phyloP scores from a whole-genome alignment of 2,888 invertebrate species.

The Ectemnius cavifrons region DNA sequence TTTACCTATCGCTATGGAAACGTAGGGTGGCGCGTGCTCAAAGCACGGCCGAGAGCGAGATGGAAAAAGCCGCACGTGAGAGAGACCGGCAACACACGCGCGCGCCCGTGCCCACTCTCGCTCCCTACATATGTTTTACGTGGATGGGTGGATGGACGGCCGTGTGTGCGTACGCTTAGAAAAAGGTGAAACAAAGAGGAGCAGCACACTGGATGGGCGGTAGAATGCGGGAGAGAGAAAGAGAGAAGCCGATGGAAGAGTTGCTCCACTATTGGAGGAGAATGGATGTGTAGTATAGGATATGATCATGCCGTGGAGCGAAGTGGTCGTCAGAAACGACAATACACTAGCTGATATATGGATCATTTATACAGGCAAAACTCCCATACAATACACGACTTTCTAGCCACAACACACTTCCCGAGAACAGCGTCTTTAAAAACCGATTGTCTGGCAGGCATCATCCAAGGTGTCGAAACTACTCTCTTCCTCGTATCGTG shows the following conservation, averaged over 20 bases:
- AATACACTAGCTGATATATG: slow-evolving; percentile 70
- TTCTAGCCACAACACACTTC: slow-evolving; percentile 26
- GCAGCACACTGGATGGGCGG: slow-evolving; percentile 23
- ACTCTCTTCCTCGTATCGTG: too few species aligned
- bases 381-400: slow-evolving; percentile 14
- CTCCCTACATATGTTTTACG: background rate
- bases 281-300: slow-evolving; percentile 32
- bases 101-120: too few species aligned
- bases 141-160: background rate
- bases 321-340: slow-evolving; percentile 68
- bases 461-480: background rate
- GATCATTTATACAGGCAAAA: slow-evolving; percentile 62
- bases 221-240: slow-evolving; percentile 41
- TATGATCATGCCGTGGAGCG: slow-evolving; percentile 6
- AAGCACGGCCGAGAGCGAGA: slow-evolving; percentile 52
- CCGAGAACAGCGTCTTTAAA: slow-evolving; percentile 24
- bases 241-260: slow-evolving; percentile 38
- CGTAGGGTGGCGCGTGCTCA: slow-evolving; percentile 75
- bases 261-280: slow-evolving; percentile 29
- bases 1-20: slow-evolving; percentile 78
- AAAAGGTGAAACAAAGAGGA: too few species aligned
- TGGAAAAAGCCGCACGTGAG: slow-evolving; percentile 42
- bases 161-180: too few species aligned
- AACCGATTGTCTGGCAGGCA: slow-evolving; percentile 28
- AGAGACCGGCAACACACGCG: slow-evolving; percentile 13